phyloP scores from a whole-genome alignment of 2,113 vertebrate species.

The Ramphastos sulfuratus region DNA sequence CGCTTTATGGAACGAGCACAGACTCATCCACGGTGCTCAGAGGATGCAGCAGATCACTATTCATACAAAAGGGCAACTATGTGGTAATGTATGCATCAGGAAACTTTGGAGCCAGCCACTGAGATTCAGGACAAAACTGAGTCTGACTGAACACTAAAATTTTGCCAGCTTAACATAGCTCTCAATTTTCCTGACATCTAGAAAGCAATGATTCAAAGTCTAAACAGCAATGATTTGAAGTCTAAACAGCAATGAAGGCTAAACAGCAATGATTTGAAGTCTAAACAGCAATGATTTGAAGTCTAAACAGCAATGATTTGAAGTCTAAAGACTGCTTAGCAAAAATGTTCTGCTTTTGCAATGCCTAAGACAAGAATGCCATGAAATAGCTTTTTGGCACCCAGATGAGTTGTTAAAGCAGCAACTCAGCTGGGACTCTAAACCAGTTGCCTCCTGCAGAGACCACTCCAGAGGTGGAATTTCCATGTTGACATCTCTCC shows the following conservation, averaged over 20 bases:
- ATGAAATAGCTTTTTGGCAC: constrained; percentile 57
- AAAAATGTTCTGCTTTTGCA: constrained; percentile 62
- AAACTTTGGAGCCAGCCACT: constrained; percentile 8
- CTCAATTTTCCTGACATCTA: constrained; percentile 28
- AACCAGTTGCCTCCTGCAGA: constrained; percentile 59
- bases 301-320: not conserved
- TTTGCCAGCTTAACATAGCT: constrained; percentile 28
- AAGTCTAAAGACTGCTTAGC: not conserved
- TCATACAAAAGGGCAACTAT: constrained; percentile 40
- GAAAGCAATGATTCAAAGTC: constrained; percentile 45
- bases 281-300: too few relatives aligned
- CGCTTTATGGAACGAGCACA: not conserved
- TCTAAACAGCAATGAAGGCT: too few relatives aligned
- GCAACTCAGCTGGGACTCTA: constrained; percentile 34
- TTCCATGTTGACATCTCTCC: constrained; percentile 8
- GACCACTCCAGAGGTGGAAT: constrained; percentile 6
- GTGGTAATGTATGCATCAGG: not conserved
- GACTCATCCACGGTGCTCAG: constrained; percentile 44
- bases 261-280: too few relatives aligned
- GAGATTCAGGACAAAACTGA: constrained; percentile 2
- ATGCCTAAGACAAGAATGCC: constrained; percentile 42
- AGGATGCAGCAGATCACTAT: constrained; percentile 25
- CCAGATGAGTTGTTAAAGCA: constrained; percentile 51
- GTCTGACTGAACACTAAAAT: not conserved
- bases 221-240: not conserved